Evolutionary conservation across 2,113 vertebrate genomes (phyloP).

Genomic region (Trogon melanurus): DNA sequence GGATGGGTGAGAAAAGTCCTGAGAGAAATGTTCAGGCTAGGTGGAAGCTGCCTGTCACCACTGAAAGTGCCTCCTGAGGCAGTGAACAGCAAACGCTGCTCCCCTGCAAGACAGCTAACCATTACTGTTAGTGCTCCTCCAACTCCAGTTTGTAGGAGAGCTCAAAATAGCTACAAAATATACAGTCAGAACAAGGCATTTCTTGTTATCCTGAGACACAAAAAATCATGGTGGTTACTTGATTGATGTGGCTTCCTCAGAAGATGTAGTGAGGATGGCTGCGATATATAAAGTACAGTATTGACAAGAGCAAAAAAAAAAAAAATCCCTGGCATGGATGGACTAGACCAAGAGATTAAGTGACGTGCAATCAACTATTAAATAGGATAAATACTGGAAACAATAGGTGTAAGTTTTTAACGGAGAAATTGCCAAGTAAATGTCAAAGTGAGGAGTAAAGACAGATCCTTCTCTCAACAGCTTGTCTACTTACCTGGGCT

Average conservation of each 20-base stretch:
- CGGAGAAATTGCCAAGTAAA: slow-evolving; percentile 1
- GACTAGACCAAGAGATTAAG: slow-evolving; percentile 9
- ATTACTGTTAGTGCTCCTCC: not conserved
- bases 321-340: not conserved
- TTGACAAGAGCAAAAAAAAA: not conserved
- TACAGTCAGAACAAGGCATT: not conserved
- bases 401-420: not conserved
- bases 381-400: not conserved
- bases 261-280: not conserved
- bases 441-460: not conserved
- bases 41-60: not conserved
- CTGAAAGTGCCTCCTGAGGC: not conserved
- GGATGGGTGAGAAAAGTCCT: not conserved
- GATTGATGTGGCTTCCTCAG: not conserved
- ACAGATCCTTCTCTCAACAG: not conserved
- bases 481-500: slow-evolving; percentile 7
- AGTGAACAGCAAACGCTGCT: not conserved
- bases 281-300: not conserved
- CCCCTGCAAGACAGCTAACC: not conserved
- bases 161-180: not conserved
- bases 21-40: not conserved
- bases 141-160: not conserved
- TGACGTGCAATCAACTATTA: not conserved
- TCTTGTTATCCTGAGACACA: not conserved
- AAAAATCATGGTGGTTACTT: not conserved